Evolutionary conservation across 2,888 invertebrate genomes (phyloP), one percentile per base, ranked within the genome.

Genomic region (Carpatolechia fugitivella): DNA sequence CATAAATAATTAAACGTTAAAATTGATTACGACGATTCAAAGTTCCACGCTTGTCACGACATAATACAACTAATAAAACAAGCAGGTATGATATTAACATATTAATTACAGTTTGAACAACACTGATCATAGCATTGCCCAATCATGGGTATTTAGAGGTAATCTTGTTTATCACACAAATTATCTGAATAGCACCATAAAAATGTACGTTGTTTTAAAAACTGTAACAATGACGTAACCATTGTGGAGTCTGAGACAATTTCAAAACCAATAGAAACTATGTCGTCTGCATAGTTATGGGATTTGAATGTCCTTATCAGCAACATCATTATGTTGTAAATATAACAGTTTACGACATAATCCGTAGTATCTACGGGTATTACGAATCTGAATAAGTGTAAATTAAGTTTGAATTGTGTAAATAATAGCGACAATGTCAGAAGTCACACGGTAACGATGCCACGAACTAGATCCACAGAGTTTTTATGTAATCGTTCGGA

Each of bases 391-490:
- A 18, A 6, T 8, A 44, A 44, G n/a, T 20, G 16, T 33, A 7
- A 16, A 20, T 16, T 6, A 7, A 20, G 44, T 10, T 16, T 46
- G 18, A 46, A 46, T 6, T 46, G 59, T 66, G 65, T 71, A 63
- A 69, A 75, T 79, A 72, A 70, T 66, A 63, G 72, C 63, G 78
- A 74, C 82, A 83, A 83, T 81, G 85, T 85, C 83, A 85, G 76
- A 85, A 79, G 85, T 85, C 84, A 82, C 69, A 78, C 74, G 76
- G 73, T 74, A 77, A 73, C 75, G 61, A 58, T 74, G 73, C 62
- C 60, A 65, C 64, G 69, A 60, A 64, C 70, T 76, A 72, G 74
- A 68, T 56, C 59, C 31, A 18, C 18, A 4, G 51, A 11, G 18
- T 29, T 64, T 24, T 74, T 73, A 74, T 61, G 64, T 68, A 76